phyloP scores from a whole-genome alignment of 2,113 vertebrate species.

The Sylvietta virens region DNA sequence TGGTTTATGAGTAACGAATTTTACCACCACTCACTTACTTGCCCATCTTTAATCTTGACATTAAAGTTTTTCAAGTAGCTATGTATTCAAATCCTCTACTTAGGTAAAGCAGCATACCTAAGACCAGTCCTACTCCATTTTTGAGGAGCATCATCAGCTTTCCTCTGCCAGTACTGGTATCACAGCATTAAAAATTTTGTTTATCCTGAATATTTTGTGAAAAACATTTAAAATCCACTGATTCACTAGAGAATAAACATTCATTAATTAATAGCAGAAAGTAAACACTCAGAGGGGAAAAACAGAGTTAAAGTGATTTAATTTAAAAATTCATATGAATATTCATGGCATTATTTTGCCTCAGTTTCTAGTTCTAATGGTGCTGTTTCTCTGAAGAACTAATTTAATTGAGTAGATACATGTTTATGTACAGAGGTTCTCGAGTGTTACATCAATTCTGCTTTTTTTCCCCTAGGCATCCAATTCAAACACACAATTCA shows the following conservation, averaged over 20 bases:
- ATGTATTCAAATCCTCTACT: neutral
- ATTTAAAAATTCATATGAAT: conserved; percentile 6
- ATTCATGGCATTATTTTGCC: conserved; percentile 15
- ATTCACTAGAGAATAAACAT: neutral
- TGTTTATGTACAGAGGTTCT: neutral
- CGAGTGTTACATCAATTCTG: neutral
- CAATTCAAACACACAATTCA: neutral
- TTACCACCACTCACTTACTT: neutral
- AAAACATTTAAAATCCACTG: neutral
- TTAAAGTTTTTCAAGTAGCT: neutral
- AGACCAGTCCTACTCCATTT: neutral
- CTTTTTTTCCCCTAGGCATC: neutral
- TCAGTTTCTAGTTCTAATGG: neutral
- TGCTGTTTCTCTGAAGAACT: conserved; percentile 7
- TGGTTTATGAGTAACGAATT: neutral
- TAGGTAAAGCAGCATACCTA: neutral
- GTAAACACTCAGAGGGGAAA: neutral
- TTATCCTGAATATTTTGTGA: neutral
- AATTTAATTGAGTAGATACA: neutral
- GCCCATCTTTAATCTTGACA: neutral
- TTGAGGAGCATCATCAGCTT: neutral
- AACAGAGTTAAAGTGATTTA: neutral
- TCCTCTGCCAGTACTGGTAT: neutral
- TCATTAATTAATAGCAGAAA: neutral
- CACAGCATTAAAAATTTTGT: neutral